Evolutionary conservation across 2,888 invertebrate species (phyloP).

Genomic region (Tenthredo notha): DNA sequence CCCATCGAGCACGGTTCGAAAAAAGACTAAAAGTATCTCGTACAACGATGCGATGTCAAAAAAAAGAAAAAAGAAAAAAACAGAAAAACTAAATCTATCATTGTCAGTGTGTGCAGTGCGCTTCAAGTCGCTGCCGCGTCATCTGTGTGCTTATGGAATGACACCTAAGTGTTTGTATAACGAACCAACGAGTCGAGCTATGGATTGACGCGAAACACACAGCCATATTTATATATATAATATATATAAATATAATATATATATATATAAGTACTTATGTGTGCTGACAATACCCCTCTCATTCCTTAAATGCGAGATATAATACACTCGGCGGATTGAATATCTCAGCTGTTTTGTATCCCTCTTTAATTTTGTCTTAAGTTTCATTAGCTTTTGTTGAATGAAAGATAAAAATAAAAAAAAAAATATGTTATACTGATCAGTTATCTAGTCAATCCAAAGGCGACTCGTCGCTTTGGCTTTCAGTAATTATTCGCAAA

Average conservation of each 20-base stretch:
- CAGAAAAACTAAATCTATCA: slow-evolving; percentile 60
- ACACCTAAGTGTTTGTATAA: slow-evolving; percentile 34
- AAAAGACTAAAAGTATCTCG: slow-evolving; percentile 48
- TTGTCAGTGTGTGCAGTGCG: slow-evolving; percentile 77
- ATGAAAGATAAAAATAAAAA: slow-evolving; percentile 55
- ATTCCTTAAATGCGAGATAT: neutral
- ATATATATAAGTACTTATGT: neutral
- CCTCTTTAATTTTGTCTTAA: neutral
- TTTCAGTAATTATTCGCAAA: slow-evolving; percentile 32
- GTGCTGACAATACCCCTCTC: neutral
- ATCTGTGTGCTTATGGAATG: slow-evolving; percentile 60
- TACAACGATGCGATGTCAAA: slow-evolving; percentile 49
- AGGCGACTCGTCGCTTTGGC: slow-evolving; percentile 28
- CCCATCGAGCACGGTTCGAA: slow-evolving; percentile 42
- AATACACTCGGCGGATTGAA: neutral
- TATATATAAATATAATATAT: neutral
- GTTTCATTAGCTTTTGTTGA: slow-evolving; percentile 50
- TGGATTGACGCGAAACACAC: slow-evolving; percentile 40
- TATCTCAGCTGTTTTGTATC: neutral
- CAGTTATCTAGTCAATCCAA: slow-evolving; percentile 41
- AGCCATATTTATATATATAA: neutral
- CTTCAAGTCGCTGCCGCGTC: slow-evolving; percentile 74
- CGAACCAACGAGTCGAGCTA: slow-evolving; percentile 25
- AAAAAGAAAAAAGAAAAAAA: neutral
- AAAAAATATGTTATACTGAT: slow-evolving; percentile 19